Conservation (phyloP, 53 echinoderm and acorn worm genomes). For the Hippasteria phrygiana region DNA sequence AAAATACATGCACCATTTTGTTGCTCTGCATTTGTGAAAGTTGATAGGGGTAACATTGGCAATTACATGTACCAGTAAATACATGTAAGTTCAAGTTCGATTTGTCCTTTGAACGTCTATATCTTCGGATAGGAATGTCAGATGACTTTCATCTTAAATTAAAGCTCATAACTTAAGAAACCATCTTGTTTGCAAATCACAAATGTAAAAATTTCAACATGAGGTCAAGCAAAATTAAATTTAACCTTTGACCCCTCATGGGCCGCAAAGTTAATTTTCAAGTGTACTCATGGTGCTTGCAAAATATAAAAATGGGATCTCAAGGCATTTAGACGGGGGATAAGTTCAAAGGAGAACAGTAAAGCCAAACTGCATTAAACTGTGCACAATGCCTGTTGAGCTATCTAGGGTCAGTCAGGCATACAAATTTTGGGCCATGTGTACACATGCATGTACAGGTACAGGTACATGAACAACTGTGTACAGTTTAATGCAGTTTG, state of each 20-base stretch:
- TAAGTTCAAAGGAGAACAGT: no score
- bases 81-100: not conserved
- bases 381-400: no score
- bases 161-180: not conserved
- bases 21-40: slow-evolving; percentile 23
- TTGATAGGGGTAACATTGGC: slow-evolving; percentile 17
- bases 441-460: no score
- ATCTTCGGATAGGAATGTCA: slow-evolving; percentile 15
- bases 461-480: no score
- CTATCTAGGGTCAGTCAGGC: no score
- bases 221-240: not conserved
- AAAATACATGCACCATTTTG: slow-evolving; percentile 26
- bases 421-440: no score
- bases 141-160: not conserved
- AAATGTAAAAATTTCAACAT: not conserved
- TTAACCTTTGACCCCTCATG: not conserved
- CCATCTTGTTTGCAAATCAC: not conserved
- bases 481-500: no score
- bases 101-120: slow-evolving; percentile 9
- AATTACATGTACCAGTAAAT: slow-evolving; percentile 1
- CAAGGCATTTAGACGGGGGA: no score
- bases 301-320: slow-evolving; percentile 25
- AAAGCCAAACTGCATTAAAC: no score
- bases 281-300: slow-evolving; percentile 13
- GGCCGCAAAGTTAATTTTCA: not conserved